Conservation (phyloP, 1,140 invertebrate genomes). For the Cotesia vestalis region DNA sequence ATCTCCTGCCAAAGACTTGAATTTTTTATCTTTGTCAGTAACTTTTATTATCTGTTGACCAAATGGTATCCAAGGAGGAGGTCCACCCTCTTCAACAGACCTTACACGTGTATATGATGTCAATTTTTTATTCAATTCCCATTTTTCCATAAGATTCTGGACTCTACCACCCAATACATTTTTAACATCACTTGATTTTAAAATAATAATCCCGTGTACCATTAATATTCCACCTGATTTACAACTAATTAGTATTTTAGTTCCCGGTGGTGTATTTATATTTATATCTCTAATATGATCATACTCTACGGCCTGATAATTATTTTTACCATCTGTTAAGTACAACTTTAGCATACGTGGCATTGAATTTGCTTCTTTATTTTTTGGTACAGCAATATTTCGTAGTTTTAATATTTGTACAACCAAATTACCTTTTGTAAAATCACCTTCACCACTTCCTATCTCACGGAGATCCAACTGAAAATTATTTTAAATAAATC, state of each 20-base stretch:
- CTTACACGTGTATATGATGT: conserved; percentile 74
- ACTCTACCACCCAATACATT: conserved; percentile 82
- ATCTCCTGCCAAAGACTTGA: conserved; percentile 73
- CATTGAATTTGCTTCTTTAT: conserved; percentile 82
- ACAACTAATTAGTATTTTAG: conserved; percentile 56
- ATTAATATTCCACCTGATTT: conserved; percentile 59
- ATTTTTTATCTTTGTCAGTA: conserved; percentile 71
- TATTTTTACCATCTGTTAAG: conserved; percentile 84
- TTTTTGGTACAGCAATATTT: conserved; percentile 89
- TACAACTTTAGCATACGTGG: conserved; percentile 84
- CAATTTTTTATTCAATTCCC: conserved; percentile 85
- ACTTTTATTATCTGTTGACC: conserved; percentile 78
- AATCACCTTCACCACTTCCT: conserved; percentile 71
- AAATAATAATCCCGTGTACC: conserved; percentile 76
- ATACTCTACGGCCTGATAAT: conserved; percentile 80
- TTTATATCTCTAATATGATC: conserved; percentile 72
- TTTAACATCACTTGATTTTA: conserved; percentile 73
- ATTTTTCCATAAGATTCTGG: conserved; percentile 84
- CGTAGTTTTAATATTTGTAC: conserved; percentile 88
- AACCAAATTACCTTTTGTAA: conserved; percentile 76
- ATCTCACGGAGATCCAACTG: conserved; percentile 84
- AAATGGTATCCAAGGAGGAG: conserved; percentile 92
- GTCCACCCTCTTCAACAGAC: conserved; percentile 74
- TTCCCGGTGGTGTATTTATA: conserved; percentile 63
- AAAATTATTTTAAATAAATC: conserved; percentile 51